phyloP scores from a whole-genome alignment of 1,140 invertebrate species.

The Drosophila takahashii region DNA sequence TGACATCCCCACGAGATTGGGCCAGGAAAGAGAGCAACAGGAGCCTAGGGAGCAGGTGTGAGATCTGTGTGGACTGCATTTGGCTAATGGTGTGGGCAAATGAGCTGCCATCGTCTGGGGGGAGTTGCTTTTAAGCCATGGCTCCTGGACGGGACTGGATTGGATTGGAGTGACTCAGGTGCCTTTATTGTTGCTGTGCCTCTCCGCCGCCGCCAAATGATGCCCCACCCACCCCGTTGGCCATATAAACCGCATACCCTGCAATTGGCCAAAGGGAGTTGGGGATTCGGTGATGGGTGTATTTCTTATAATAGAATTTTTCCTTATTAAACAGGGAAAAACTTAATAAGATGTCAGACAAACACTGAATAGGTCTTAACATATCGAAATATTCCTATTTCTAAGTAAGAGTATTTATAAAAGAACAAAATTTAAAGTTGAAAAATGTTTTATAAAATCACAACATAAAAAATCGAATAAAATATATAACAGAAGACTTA shows the following conservation, averaged over 20 bases:
- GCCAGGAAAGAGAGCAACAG: conserved; percentile 2
- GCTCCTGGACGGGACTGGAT: conserved; percentile 19
- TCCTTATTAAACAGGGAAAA: too few species aligned
- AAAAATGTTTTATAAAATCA: too few species aligned
- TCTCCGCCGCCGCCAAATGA: too few species aligned
- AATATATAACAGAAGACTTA: not conserved
- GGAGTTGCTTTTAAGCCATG: conserved; percentile 48
- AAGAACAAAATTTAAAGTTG: too few species aligned
- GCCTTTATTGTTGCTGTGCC: too few species aligned
- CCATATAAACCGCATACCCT: conserved; percentile 46
- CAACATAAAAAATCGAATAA: not conserved
- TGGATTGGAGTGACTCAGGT: conserved; percentile 29
- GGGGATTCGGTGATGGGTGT: not conserved
- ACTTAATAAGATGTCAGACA: too few species aligned
- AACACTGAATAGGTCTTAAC: too few species aligned
- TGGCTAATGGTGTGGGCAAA: conserved; percentile 28
- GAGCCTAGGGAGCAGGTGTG: conserved; percentile 4
- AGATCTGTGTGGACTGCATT: conserved; percentile 18
- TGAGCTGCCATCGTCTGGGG: conserved; percentile 16
- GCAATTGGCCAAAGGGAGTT: not conserved
- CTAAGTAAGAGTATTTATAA: too few species aligned
- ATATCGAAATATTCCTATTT: too few species aligned
- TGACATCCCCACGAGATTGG: not conserved
- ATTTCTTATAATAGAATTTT: not conserved
- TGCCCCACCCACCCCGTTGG: conserved; percentile 13